Evolutionary conservation across 1,140 invertebrate genomes (phyloP).

Genomic region (Thalassaphorura encarpata): DNA sequence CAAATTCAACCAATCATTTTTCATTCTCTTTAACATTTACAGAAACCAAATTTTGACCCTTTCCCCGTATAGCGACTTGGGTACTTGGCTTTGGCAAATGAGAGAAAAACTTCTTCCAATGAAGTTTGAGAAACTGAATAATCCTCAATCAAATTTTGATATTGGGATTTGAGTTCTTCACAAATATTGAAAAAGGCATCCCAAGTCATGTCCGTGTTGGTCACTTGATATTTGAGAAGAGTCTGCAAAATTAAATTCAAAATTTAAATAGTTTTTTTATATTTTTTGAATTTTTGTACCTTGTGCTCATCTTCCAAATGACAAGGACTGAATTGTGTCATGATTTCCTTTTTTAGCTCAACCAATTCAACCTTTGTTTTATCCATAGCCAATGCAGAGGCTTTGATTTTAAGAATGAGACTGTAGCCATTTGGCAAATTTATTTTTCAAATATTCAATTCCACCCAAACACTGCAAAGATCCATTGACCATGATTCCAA

Average conservation of each 20-base stretch:
- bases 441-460: conserved; percentile 45
- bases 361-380: not conserved
- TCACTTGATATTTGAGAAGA: conserved; percentile 47
- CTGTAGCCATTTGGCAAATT: conserved; percentile 52
- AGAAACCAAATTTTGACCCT: too few relatives aligned
- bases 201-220: conserved; percentile 37
- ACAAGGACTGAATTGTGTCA: conserved; percentile 10
- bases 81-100: conserved; percentile 34
- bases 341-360: not conserved
- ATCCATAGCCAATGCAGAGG: conserved; percentile 45
- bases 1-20: too few relatives aligned
- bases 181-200: conserved; percentile 45
- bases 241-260: conserved; percentile 39
- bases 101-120: conserved; percentile 48
- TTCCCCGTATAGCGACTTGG: not conserved
- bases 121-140: conserved; percentile 52
- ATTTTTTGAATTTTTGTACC: not conserved
- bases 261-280: too few relatives aligned
- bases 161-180: conserved; percentile 39
- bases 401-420: conserved; percentile 36
- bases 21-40: too few relatives aligned
- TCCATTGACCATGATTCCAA: conserved; percentile 57
- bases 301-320: conserved; percentile 14
- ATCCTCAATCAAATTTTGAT: conserved; percentile 43
- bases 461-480: conserved; percentile 50